Conservation (phyloP, 1,140 invertebrate species). For the Sitobion miscanthi region DNA sequence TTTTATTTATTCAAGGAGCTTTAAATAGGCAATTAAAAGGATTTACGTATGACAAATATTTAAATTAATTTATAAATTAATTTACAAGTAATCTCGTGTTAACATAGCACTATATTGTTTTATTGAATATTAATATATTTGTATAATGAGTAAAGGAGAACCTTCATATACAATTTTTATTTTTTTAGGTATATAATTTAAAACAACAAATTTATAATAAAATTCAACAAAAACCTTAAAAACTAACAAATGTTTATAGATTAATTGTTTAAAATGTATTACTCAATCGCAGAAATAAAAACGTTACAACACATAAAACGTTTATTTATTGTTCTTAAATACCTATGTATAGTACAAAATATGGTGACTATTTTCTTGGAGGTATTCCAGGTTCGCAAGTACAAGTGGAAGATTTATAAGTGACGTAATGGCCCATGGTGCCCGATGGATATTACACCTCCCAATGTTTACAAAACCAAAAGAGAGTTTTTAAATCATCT, state of each 20-base stretch:
- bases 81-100: background rate
- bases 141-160: background rate
- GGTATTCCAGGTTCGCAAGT: background rate
- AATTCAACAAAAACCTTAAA: background rate
- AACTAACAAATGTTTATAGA: background rate
- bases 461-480: background rate
- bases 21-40: background rate
- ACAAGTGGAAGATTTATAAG: background rate
- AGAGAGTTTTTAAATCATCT: background rate
- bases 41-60: background rate
- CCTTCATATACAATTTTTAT: background rate
- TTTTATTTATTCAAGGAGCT: background rate
- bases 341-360: background rate
- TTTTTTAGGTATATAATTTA: background rate
- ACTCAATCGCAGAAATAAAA: background rate
- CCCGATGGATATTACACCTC: background rate
- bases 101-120: background rate
- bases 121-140: background rate
- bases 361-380: background rate
- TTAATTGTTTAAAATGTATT: background rate
- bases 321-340: background rate
- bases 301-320: background rate
- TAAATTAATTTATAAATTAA: no score
- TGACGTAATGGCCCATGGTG: background rate
- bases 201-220: background rate